phyloP scores from a whole-genome alignment of 2,888 invertebrate species.

The Mythimna ferrago region DNA sequence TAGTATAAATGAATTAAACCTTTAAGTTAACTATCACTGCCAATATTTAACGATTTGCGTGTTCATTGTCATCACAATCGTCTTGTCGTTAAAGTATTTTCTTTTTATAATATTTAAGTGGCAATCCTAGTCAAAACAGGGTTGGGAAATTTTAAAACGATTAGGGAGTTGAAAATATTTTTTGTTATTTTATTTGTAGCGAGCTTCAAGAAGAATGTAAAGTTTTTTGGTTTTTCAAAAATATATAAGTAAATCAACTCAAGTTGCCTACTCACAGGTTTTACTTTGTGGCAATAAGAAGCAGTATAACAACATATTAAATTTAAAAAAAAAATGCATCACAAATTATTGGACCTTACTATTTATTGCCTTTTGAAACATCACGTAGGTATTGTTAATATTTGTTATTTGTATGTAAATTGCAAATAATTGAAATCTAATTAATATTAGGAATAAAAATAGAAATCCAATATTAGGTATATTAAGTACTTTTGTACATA shows the following conservation, averaged over 20 bases:
- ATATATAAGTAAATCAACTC: neutral
- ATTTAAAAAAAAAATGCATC: slow-evolving; percentile 17
- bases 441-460: slow-evolving; percentile 31
- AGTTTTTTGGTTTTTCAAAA: neutral
- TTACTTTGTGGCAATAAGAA: slow-evolving; percentile 1
- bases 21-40: slow-evolving; percentile 84
- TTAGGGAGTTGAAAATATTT: slow-evolving; percentile 51
- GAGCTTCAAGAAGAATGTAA: slow-evolving; percentile 9
- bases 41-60: slow-evolving; percentile 76
- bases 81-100: slow-evolving; percentile 66
- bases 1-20: slow-evolving; percentile 59
- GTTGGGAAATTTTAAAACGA: slow-evolving; percentile 79
- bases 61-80: slow-evolving; percentile 67
- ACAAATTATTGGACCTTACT: neutral
- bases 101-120: slow-evolving; percentile 75
- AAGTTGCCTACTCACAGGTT: neutral
- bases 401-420: slow-evolving; percentile 54
- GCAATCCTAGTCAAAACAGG: slow-evolving; percentile 90
- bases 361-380: slow-evolving; percentile 33
- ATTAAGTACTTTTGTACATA: slow-evolving; percentile 70
- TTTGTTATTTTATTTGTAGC: slow-evolving; percentile 51
- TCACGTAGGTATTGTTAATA: slow-evolving; percentile 34
- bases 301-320: slow-evolving; percentile 11
- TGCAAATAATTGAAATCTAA: slow-evolving; percentile 44
- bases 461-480: slow-evolving; percentile 51